A percentile compares a stretch with the other conserved stretches of the same genome.
Evolutionary conservation across 2,888 invertebrate species (phyloP).

Genomic region (Ceramica pisi): DNA sequence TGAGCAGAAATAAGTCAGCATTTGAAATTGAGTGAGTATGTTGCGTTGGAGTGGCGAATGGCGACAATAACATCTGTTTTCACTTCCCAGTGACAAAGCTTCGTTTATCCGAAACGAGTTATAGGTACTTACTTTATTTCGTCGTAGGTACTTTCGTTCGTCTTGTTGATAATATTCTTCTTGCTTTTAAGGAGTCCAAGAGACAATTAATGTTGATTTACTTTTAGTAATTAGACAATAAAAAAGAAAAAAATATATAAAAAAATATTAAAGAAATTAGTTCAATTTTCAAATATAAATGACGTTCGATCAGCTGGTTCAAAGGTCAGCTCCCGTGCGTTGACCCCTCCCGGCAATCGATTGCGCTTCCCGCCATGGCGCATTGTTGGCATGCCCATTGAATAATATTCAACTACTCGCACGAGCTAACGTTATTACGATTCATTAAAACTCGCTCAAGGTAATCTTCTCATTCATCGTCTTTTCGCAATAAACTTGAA

Average conservation of each 20-base stretch:
- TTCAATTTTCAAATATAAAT: slow-evolving; percentile 66
- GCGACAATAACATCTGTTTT: slow-evolving; percentile 64
- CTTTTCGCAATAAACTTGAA: slow-evolving; percentile 28
- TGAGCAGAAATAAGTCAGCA: slow-evolving; percentile 44
- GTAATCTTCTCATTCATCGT: slow-evolving; percentile 51
- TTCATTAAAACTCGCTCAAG: slow-evolving; percentile 59
- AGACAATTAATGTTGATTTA: background rate
- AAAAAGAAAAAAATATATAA: background rate
- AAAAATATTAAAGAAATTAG: slow-evolving; percentile 36
- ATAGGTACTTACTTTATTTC: background rate
- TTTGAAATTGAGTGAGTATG: slow-evolving; percentile 53
- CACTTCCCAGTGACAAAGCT: slow-evolving; percentile 54
- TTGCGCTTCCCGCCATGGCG: slow-evolving; percentile 86
- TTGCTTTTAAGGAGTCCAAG: slow-evolving; percentile 3
- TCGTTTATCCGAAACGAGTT: slow-evolving; percentile 34
- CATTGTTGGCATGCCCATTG: slow-evolving; percentile 83
- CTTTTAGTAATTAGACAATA: background rate
- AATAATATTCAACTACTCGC: slow-evolving; percentile 75
- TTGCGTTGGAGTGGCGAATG: slow-evolving; percentile 44
- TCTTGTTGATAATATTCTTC: slow-evolving; percentile 4
- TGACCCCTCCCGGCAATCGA: slow-evolving; percentile 86
- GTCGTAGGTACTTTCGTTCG: no score
- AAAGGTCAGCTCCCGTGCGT: slow-evolving; percentile 90
- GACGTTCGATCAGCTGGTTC: slow-evolving; percentile 86
- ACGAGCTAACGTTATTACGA: slow-evolving; percentile 50